phyloP scores from a whole-genome alignment of 2,888 invertebrate genomes.

The Rhingia rostrata region DNA sequence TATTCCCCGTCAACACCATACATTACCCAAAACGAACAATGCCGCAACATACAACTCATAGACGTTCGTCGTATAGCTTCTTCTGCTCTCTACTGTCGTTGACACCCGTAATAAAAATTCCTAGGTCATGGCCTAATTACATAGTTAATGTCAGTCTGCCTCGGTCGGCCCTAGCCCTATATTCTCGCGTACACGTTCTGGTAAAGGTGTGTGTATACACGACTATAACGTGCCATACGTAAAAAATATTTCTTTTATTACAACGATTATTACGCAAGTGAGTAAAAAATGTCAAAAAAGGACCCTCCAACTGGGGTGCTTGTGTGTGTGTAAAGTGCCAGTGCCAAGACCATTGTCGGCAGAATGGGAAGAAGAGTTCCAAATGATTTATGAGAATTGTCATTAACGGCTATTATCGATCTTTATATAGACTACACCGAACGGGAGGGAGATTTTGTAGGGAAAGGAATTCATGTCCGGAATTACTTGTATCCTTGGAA shows the following conservation, averaged over 20 bases:
- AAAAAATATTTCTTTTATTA: slow-evolving; percentile 60
- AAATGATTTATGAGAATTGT: slow-evolving; percentile 82
- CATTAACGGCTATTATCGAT: slow-evolving; percentile 78
- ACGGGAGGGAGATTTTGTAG: slow-evolving; percentile 5
- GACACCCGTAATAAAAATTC: slow-evolving; percentile 72
- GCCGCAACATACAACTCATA: slow-evolving; percentile 26
- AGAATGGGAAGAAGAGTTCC: slow-evolving; percentile 54
- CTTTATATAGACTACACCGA: slow-evolving; percentile 49
- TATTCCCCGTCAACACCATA: slow-evolving; percentile 71
- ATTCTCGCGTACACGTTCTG: slow-evolving; percentile 25
- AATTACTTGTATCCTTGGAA: slow-evolving; percentile 69
- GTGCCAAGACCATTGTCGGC: neutral
- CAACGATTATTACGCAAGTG: slow-evolving; percentile 66
- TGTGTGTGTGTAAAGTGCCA: slow-evolving; percentile 37
- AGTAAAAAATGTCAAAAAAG: slow-evolving; percentile 57
- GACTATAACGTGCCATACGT: slow-evolving; percentile 4
- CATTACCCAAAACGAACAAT: slow-evolving; percentile 54
- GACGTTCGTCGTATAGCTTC: slow-evolving; percentile 31
- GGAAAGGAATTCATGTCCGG: slow-evolving; percentile 68
- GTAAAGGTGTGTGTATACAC: slow-evolving; percentile 24
- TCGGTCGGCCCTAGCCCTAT: slow-evolving; percentile 22
- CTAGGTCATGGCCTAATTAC: slow-evolving; percentile 75
- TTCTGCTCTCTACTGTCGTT: slow-evolving; percentile 64
- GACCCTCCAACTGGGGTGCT: slow-evolving; percentile 36
- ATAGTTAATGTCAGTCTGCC: slow-evolving; percentile 71